Evolutionary conservation across 2,888 invertebrate genomes (phyloP).

Genomic region (Gisinianus flammeolus): DNA sequence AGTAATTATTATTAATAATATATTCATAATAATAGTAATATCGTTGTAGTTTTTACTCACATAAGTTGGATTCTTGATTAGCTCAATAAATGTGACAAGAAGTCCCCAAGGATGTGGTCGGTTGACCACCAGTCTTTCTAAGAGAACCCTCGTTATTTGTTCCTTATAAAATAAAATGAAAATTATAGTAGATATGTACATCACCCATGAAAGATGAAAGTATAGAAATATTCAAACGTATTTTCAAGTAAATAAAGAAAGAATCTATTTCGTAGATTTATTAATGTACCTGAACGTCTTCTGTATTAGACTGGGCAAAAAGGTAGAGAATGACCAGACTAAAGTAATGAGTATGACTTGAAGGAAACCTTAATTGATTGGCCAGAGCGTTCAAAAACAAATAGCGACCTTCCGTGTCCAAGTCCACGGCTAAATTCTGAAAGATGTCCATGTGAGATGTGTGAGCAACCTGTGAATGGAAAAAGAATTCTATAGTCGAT

Average conservation of each 20-base stretch:
- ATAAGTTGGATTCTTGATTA: slow-evolving; percentile 95
- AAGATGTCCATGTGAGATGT: slow-evolving; percentile 99
- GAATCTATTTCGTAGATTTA: background rate
- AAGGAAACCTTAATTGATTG: slow-evolving; percentile 98
- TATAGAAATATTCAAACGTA: background rate
- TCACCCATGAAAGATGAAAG: no score
- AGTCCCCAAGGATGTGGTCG: slow-evolving; percentile 99
- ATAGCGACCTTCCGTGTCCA: slow-evolving; percentile 95
- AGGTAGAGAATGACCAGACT: slow-evolving; percentile 95
- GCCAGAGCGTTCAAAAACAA: slow-evolving; percentile 98
- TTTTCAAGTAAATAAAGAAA: background rate
- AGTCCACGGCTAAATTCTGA: slow-evolving; percentile 96
- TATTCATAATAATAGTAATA: no score
- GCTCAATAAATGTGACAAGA: slow-evolving; percentile 96
- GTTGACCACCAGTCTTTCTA: slow-evolving; percentile 96
- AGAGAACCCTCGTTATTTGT: slow-evolving; percentile 73
- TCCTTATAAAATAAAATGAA: slow-evolving; percentile 55
- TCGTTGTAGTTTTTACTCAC: no score
- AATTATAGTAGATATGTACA: no score
- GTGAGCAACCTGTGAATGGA: no score
- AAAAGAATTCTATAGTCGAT: no score
- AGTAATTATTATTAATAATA: no score
- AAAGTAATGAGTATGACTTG: slow-evolving; percentile 99
- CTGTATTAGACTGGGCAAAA: slow-evolving; percentile 96
- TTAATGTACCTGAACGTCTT: slow-evolving; percentile 87